phyloP scores from a whole-genome alignment of 2,113 vertebrate species.

The Melanerpes formicivorus region DNA sequence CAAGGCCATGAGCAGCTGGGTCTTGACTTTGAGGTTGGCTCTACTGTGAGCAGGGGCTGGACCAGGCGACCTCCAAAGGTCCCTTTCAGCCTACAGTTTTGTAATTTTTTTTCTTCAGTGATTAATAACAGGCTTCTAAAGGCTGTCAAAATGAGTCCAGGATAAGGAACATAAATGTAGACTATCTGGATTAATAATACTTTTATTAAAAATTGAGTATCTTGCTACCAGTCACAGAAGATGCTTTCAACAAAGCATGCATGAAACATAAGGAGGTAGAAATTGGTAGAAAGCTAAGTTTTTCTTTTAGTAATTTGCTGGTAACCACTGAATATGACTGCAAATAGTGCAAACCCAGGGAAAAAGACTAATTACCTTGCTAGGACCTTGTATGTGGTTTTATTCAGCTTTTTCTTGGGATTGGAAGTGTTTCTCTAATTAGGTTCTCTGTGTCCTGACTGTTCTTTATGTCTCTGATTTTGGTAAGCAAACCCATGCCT shows the following conservation, averaged over 20 bases:
- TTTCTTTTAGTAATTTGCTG: neutral
- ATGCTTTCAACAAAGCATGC: neutral
- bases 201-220: neutral
- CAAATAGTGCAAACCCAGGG: neutral
- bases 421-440: neutral
- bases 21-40: neutral
- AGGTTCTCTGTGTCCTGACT: neutral
- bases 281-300: neutral
- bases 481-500: neutral
- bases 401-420: neutral
- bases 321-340: neutral
- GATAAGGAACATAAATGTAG: neutral
- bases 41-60: neutral
- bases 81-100: neutral
- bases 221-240: neutral
- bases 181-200: neutral
- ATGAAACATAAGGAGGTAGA: neutral
- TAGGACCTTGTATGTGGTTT: neutral
- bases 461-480: neutral
- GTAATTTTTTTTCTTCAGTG: neutral
- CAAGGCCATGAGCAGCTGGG: neutral
- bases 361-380: neutral
- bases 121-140: conserved; percentile 15
- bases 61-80: neutral
- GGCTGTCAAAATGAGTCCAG: neutral